phyloP scores from a whole-genome alignment of 2,888 invertebrate species.

The Drosophila parthenogenetica region DNA sequence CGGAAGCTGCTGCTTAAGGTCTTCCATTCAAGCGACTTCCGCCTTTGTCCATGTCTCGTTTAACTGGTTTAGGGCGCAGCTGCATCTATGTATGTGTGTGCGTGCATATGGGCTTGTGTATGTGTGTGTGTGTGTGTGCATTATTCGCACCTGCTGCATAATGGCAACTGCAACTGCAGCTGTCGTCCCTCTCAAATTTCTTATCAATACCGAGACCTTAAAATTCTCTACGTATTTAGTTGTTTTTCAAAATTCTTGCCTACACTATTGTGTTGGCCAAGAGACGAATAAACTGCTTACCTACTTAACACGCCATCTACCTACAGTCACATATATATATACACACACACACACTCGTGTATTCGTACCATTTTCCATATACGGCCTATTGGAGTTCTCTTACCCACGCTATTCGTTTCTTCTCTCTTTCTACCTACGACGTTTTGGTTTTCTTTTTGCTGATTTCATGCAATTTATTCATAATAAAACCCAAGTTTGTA shows the following conservation, averaged over 20 bases:
- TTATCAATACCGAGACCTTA: constrained; percentile 61
- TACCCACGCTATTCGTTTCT: constrained; percentile 39
- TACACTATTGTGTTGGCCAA: constrained; percentile 32
- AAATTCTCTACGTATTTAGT: constrained; percentile 24
- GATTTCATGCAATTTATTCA: constrained; percentile 37
- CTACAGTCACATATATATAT: neutral
- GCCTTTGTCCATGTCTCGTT: constrained; percentile 53
- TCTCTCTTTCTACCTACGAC: constrained; percentile 41
- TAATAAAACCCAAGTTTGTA: constrained; percentile 18
- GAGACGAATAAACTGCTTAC: constrained; percentile 9
- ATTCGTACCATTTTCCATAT: neutral
- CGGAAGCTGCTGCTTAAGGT: constrained; percentile 59
- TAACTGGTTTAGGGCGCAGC: constrained; percentile 71
- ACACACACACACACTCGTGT: neutral
- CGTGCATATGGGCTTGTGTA: constrained; percentile 8
- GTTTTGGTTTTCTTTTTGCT: constrained; percentile 33
- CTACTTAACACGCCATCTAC: constrained; percentile 15
- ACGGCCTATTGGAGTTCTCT: constrained; percentile 40
- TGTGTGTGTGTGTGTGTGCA: constrained; percentile 16
- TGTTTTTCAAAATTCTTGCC: constrained; percentile 16
- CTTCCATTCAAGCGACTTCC: constrained; percentile 59
- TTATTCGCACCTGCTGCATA: constrained; percentile 66
- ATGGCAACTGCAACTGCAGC: constrained; percentile 44
- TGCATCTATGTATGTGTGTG: constrained; percentile 22
- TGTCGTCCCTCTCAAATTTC: constrained; percentile 68